Percentiles rank a stretch among this genome's conserved stretches.
phyloP scores from a whole-genome alignment of 2,797 vertebrate genomes.

The Ataeniobius toweri region DNA sequence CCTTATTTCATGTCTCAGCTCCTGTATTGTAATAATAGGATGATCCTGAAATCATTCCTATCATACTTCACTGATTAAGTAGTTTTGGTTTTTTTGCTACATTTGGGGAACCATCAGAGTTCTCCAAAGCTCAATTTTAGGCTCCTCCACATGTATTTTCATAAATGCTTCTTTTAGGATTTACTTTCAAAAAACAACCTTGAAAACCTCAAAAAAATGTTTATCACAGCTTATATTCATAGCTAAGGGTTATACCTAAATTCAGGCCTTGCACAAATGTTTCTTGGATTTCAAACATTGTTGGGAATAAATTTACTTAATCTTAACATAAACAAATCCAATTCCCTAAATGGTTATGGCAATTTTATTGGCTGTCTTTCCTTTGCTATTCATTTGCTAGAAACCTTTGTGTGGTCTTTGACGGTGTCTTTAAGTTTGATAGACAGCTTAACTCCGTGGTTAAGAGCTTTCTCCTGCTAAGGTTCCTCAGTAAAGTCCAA shows the following conservation, averaged over 20 bases:
- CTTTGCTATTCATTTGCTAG: background rate
- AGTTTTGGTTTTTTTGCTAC: background rate
- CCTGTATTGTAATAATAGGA: background rate
- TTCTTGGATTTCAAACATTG: background rate
- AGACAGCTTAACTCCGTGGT: background rate
- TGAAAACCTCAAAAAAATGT: background rate
- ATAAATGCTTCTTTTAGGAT: too few relatives aligned
- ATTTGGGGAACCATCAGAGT: background rate
- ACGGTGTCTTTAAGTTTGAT: background rate
- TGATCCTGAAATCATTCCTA: background rate
- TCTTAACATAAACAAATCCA: background rate
- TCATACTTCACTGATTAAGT: background rate
- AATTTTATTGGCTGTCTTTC: too few relatives aligned
- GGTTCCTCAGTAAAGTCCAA: background rate
- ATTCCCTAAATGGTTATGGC: too few relatives aligned
- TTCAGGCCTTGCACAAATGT: background rate
- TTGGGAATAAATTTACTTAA: background rate
- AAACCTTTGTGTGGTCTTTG: background rate
- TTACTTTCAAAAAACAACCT: too few relatives aligned
- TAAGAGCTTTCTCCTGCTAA: background rate
- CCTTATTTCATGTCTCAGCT: background rate
- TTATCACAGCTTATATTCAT: background rate
- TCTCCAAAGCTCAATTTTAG: background rate
- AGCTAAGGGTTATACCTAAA: background rate
- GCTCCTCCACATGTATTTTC: background rate